These are phyloP conservation scores for Propithecus coquereli DNA, from an alignment of 2,113 vertebrate genomes.

Conservation along the genomic window DNA sequence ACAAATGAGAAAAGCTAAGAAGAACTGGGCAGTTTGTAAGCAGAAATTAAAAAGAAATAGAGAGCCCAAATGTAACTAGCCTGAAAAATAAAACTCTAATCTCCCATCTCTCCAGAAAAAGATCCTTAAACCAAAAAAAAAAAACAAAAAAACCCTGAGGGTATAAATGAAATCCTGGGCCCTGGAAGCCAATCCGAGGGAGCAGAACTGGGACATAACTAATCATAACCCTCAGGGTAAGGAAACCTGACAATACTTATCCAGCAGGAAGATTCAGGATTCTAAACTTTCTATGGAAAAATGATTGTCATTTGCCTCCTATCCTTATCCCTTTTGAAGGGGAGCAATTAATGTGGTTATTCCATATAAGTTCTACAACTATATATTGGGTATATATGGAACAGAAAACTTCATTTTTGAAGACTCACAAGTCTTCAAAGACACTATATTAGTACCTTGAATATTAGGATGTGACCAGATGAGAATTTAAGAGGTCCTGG, in stretches of 20 bases:
- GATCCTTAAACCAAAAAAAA: neutral
- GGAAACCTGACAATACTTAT: neutral
- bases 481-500: neutral
- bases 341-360: neutral
- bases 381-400: neutral
- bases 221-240: neutral
- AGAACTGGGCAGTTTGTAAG: neutral
- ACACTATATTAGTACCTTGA: neutral
- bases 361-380: neutral
- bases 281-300: neutral
- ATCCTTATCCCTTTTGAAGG: neutral
- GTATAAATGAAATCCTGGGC: neutral
- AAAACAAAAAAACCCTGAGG: neutral
- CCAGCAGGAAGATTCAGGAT: neutral
- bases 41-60: neutral
- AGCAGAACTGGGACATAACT: neutral
- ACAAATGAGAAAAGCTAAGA: neutral
- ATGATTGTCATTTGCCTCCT: neutral
- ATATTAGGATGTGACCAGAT: neutral
- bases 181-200: neutral
- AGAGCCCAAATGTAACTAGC: neutral
- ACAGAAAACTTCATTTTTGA: neutral
- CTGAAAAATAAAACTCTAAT: neutral
- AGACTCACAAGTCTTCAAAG: neutral
- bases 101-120: neutral